Conservation (phyloP, 2,797 vertebrate species). For the Xenopus petersii region DNA sequence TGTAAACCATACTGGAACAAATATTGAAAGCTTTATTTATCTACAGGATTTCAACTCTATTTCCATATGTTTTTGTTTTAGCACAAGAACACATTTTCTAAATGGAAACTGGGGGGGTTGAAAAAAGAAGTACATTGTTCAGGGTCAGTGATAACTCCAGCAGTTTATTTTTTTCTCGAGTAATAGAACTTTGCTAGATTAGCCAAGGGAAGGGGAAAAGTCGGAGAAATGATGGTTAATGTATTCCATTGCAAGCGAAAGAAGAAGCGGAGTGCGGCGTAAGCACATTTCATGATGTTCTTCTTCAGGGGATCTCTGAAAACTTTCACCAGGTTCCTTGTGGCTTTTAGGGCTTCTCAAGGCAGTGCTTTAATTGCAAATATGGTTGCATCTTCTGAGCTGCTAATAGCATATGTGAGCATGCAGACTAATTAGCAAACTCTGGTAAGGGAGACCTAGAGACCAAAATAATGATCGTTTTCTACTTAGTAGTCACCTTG, state of each 20-base stretch:
- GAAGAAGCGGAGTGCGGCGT: slow-evolving; percentile 26
- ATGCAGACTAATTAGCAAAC: slow-evolving; percentile 31
- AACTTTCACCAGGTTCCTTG: slow-evolving; percentile 25
- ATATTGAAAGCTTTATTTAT: slow-evolving; percentile 48
- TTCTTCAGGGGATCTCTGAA: slow-evolving; percentile 34
- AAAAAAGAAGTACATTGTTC: slow-evolving; percentile 36
- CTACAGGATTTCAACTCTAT: slow-evolving; percentile 37
- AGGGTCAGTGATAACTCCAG: slow-evolving; percentile 45
- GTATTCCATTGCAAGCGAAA: slow-evolving; percentile 44
- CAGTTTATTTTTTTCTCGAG: slow-evolving; percentile 40
- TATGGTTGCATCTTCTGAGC: slow-evolving; percentile 41
- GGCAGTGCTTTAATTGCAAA: slow-evolving; percentile 47
- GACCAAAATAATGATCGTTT: slow-evolving; percentile 40
- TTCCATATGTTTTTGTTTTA: slow-evolving; percentile 46
- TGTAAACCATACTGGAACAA: slow-evolving; percentile 31
- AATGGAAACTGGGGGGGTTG: slow-evolving; percentile 44
- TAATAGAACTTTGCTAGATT: slow-evolving; percentile 50
- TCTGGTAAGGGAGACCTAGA: slow-evolving; percentile 29
- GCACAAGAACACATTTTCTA: slow-evolving; percentile 41
- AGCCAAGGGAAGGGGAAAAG: slow-evolving; percentile 21
- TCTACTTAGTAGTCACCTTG: slow-evolving; percentile 46
- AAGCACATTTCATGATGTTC: slow-evolving; percentile 39
- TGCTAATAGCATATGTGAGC: slow-evolving; percentile 21
- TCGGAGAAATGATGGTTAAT: slow-evolving; percentile 36
- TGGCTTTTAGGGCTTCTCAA: slow-evolving; percentile 29